These are phyloP conservation scores for Burhinus bistriatus DNA, from an alignment of 2,113 vertebrate species.

Conservation along the genomic window DNA sequence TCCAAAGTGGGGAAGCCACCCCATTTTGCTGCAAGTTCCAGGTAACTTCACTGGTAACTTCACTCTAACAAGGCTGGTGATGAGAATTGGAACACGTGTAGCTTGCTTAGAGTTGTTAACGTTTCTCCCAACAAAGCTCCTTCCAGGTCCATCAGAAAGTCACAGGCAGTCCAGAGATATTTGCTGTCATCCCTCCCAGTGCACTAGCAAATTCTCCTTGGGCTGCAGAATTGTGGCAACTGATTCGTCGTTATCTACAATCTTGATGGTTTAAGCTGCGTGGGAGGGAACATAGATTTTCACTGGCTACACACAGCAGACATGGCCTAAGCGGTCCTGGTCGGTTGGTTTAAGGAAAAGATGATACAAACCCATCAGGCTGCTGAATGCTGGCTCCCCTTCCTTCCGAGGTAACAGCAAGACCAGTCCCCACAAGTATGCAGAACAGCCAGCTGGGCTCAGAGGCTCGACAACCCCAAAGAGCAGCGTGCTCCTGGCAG, in stretches of 20 bases:
- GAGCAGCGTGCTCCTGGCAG: neutral
- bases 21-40: neutral
- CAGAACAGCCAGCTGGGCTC: neutral
- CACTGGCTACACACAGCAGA: neutral
- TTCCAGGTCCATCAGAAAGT: neutral
- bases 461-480: neutral
- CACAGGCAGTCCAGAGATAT: neutral
- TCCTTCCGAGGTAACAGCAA: neutral
- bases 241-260: neutral
- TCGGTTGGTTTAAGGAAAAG: neutral
- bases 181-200: neutral
- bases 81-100: neutral
- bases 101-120: neutral
- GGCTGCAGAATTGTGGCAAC: neutral
- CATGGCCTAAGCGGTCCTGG: neutral
- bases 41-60: neutral
- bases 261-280: neutral
- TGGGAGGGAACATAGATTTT: neutral
- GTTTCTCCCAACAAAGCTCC: neutral
- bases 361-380: neutral
- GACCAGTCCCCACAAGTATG: too few species aligned
- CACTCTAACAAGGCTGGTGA: neutral
- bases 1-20: neutral
- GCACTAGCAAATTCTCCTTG: neutral
- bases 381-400: neutral